A percentile compares a stretch with the other conserved stretches of the same genome.
Conservation (phyloP, 2,113 vertebrate species). For the Gila orcuttii region DNA sequence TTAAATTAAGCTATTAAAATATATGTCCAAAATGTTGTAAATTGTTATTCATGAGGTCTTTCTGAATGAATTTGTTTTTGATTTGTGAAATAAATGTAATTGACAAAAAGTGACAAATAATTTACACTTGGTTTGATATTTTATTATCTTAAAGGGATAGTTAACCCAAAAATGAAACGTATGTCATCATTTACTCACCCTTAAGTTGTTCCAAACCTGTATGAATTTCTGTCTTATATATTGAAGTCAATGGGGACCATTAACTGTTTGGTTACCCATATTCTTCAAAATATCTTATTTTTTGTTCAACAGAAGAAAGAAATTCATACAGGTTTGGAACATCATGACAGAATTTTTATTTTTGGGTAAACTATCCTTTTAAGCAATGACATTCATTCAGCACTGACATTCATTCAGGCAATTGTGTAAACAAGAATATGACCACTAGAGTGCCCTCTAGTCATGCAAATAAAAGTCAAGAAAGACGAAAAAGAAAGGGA, state of each 20-base stretch:
- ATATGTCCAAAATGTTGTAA: not conserved
- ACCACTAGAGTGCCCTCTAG: constrained; percentile 8
- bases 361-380: not conserved
- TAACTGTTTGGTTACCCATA: too few species aligned
- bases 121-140: not conserved
- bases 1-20: not conserved
- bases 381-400: not conserved
- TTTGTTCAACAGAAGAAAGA: too few species aligned
- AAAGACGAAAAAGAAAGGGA: not conserved
- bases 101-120: too few species aligned
- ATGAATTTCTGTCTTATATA: too few species aligned
- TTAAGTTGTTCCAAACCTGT: too few species aligned
- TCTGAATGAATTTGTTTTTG: not conserved
- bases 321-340: too few species aligned
- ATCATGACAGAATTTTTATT: too few species aligned
- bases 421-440: not conserved
- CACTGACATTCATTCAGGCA: not conserved
- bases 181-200: too few species aligned
- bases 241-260: too few species aligned
- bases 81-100: not conserved
- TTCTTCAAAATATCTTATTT: too few species aligned
- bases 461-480: not conserved
- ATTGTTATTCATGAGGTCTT: not conserved
- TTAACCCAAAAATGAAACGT: too few species aligned
- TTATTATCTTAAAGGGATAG: not conserved